Percentiles rank a stretch among this genome's conserved stretches.
These are phyloP conservation scores for Noturus placidus DNA, from an alignment of 2,113 vertebrate species.

Conservation along the genomic window DNA sequence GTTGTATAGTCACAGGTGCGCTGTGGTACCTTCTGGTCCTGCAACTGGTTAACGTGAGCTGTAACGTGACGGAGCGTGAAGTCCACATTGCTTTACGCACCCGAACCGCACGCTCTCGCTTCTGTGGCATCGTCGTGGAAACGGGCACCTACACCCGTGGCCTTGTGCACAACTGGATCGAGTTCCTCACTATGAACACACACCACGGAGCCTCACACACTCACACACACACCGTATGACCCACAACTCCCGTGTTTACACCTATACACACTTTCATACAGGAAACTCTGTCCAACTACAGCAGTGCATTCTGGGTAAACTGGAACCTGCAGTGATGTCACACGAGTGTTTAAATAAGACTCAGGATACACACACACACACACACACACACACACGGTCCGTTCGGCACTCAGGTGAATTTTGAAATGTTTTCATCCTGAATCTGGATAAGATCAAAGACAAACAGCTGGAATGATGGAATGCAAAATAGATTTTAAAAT, in stretches of 20 bases:
- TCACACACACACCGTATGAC: slow-evolving; percentile 80
- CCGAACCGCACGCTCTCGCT: slow-evolving; percentile 75
- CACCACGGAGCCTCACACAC: slow-evolving; percentile 49
- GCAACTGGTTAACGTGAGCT: slow-evolving; percentile 92
- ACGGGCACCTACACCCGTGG: slow-evolving; percentile 82
- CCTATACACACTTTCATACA: background rate
- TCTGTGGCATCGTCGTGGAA: slow-evolving; percentile 86
- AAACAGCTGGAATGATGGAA: too few relatives aligned
- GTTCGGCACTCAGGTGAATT: background rate
- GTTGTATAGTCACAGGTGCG: slow-evolving; percentile 83
- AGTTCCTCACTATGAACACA: slow-evolving; percentile 80
- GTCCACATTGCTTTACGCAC: slow-evolving; percentile 83
- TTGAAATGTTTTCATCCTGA: background rate
- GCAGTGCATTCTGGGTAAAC: slow-evolving; percentile 11
- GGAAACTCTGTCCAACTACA: background rate
- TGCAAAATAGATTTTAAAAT: background rate
- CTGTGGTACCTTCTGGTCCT: slow-evolving; percentile 88
- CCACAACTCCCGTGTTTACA: background rate
- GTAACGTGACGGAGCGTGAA: slow-evolving; percentile 93
- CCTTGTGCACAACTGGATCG: slow-evolving; percentile 85
- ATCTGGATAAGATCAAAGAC: background rate
- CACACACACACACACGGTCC: background rate
- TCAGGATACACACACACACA: background rate
- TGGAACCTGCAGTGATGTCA: background rate
- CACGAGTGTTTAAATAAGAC: background rate